Evolutionary conservation across 2,797 vertebrate species (phyloP).

Genomic region (Chaenodraco wilsoni): DNA sequence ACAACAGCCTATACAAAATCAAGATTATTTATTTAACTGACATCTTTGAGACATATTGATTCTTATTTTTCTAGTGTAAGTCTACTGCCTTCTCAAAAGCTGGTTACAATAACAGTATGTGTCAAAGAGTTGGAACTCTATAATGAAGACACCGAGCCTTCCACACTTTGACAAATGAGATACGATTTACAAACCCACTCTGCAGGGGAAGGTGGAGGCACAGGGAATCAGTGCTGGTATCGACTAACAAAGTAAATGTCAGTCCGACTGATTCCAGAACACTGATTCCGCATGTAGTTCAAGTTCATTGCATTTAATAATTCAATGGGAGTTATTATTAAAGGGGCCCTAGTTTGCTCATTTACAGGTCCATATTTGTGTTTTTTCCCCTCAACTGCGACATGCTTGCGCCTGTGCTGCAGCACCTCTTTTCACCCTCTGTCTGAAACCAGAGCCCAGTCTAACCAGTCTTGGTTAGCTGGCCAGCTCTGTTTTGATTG

Average conservation of each 20-base stretch:
- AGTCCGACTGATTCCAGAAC: not conserved
- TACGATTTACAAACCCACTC: not conserved
- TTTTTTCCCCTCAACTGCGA: too few species aligned
- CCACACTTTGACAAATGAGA: not conserved
- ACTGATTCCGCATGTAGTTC: not conserved
- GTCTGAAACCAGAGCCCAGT: too few species aligned
- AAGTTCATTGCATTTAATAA: not conserved
- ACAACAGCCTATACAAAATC: too few species aligned
- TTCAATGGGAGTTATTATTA: not conserved
- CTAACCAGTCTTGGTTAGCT: too few species aligned
- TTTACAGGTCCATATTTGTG: too few species aligned
- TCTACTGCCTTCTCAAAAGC: not conserved
- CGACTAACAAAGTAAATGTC: conserved; percentile 1
- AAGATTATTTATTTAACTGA: not conserved
- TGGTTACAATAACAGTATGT: not conserved
- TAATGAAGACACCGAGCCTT: not conserved
- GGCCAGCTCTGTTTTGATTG: too few species aligned
- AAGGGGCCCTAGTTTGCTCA: not conserved
- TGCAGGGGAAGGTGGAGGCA: not conserved
- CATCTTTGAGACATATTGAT: not conserved
- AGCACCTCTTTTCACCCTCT: too few species aligned
- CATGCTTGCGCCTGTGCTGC: too few species aligned
- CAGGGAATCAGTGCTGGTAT: not conserved
- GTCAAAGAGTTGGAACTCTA: not conserved
- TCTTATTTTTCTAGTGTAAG: not conserved